phyloP scores from a whole-genome alignment of 2,113 vertebrate genomes.

The Paramisgurnus dabryanus region DNA sequence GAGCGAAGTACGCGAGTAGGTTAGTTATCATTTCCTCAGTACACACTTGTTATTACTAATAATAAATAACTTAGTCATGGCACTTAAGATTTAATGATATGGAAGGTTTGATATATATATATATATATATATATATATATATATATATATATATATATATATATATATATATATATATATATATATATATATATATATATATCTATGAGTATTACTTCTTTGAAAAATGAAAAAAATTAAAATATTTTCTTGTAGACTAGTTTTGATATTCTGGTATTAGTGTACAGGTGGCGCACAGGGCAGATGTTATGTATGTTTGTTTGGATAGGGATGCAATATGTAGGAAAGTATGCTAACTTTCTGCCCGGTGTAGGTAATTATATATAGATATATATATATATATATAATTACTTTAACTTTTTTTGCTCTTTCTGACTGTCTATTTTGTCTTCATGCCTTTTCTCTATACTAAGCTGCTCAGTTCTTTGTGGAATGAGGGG shows the following conservation, averaged over 20 bases:
- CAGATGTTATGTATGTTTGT: conserved; percentile 35
- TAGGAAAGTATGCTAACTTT: conserved; percentile 29
- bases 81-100: conserved; percentile 45
- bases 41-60: conserved; percentile 34
- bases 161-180: conserved; percentile 30
- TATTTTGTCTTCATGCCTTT: conserved; percentile 44
- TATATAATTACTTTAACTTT: conserved; percentile 27
- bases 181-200: conserved; percentile 22
- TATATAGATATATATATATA: background rate
- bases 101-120: conserved; percentile 34
- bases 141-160: conserved; percentile 15
- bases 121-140: conserved; percentile 33
- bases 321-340: conserved; percentile 19
- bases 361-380: conserved; percentile 25
- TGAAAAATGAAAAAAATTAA: conserved; percentile 21
- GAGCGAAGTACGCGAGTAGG: background rate
- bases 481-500: conserved; percentile 36
- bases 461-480: conserved; percentile 46
- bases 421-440: conserved; percentile 31
- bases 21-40: conserved; percentile 37
- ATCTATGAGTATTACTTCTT: conserved; percentile 44
- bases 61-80: conserved; percentile 46
- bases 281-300: conserved; percentile 44
- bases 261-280: conserved; percentile 56
- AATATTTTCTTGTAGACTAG: conserved; percentile 39